Evolutionary conservation across 2,888 invertebrate genomes (phyloP), one percentile per base, ranked within the genome.

Genomic region (Agrochola litura): DNA sequence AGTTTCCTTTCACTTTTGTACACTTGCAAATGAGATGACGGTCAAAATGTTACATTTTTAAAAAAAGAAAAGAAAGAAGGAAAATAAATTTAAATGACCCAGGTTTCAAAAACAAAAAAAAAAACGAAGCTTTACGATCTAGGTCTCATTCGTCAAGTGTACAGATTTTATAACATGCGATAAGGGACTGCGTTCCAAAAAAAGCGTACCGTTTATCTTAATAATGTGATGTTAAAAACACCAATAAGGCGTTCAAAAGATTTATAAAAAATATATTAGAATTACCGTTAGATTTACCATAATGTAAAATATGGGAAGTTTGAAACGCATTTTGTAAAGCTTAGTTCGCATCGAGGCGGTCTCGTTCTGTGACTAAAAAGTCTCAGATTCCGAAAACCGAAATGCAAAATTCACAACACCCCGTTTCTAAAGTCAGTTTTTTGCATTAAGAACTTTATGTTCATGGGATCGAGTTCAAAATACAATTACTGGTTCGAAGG

Each of bases 241-340:
- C 82, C 77, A 82, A 82, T 63, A 77, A n/a, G 67, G 77, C 77
- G 82, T 82, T 82, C 73, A 73, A 82, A 81, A 80, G 76, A 81
- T 81, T 79, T 79, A 49, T 66, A 49, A 56, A 68, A 63, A 6
- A 41, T 37, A 41, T 74, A 65, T 80, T 73, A 73, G 67, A 49
- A 67, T 56, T 63, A 79, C 61, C 66, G 56, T 58, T 80, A 79
- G 81, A 81, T 60, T 30, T 69, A 74, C 37, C 58, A 37, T 65
- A 41, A 43, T 74, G 58, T 60, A 54, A 49, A 46, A 74, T 37
- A n/a, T 49, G 61, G 61, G 41, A 22, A 19, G 75, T 60, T 70
- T 54, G 65, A 56, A 43, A 64, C 4, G 82, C n/a, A 49, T 19
- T 69, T 60, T 60, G 75, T 65, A 41, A 49, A 46, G 82, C 65